Evolutionary conservation across 2,888 invertebrate species (phyloP).

Genomic region (Scelioninae gen. 1): DNA sequence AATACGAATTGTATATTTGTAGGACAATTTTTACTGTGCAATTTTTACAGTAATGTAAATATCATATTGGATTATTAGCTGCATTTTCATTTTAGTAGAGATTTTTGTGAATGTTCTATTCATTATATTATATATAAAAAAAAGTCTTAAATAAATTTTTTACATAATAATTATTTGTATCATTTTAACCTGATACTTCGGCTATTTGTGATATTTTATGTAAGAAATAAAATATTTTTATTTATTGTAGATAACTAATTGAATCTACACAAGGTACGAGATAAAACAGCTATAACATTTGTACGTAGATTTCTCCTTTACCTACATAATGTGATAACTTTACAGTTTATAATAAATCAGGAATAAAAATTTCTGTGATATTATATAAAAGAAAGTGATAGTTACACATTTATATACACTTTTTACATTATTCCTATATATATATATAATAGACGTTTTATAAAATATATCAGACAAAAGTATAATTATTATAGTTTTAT

Average conservation of each 20-base stretch:
- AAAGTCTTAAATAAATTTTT: constrained; percentile 20
- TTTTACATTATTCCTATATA: no score
- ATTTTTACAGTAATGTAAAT: not conserved
- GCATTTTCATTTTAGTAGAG: constrained; percentile 18
- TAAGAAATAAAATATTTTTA: not conserved
- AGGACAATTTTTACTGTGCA: not conserved
- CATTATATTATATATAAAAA: constrained; percentile 13
- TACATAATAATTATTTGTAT: not conserved
- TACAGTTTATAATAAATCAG: not conserved
- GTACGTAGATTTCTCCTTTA: constrained; percentile 21
- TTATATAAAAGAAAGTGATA: no score
- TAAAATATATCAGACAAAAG: no score
- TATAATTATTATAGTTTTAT: no score
- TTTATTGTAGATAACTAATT: constrained; percentile 28
- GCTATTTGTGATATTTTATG: not conserved
- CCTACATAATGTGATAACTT: not conserved
- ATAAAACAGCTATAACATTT: constrained; percentile 17
- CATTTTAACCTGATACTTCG: not conserved
- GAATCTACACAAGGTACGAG: constrained; percentile 27
- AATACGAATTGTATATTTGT: constrained; percentile 7
- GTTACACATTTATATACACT: no score
- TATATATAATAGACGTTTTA: no score
- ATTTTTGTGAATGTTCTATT: not conserved
- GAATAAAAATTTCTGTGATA: no score
- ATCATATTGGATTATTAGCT: not conserved